Percentiles rank a stretch among this genome's conserved stretches.
Conservation (phyloP, 2,797 vertebrate species). For the Cyclura pinguis region DNA sequence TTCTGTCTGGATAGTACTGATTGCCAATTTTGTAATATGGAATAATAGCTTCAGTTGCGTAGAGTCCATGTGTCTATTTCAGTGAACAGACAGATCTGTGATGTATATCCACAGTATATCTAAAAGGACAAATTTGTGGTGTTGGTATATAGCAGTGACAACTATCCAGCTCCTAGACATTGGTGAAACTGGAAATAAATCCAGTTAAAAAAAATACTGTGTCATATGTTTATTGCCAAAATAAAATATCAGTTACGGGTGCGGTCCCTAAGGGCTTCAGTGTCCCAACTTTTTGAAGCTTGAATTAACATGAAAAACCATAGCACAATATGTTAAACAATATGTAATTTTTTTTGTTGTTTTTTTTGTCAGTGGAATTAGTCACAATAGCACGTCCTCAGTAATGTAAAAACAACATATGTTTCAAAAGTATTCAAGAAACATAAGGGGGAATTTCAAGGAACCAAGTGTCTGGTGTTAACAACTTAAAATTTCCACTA, state of each 20-base stretch:
- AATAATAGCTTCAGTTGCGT: neutral
- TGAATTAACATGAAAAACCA: neutral
- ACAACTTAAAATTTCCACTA: conserved; percentile 26
- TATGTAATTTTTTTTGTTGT: neutral
- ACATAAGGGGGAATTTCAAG: neutral
- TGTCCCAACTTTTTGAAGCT: neutral
- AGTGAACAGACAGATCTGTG: neutral
- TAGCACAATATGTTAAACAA: neutral
- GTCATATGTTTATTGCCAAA: neutral
- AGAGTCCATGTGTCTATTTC: neutral
- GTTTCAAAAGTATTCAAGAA: conserved; percentile 17
- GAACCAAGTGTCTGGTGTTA: neutral
- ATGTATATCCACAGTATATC: no score
- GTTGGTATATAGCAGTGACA: neutral
- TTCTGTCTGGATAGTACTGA: neutral
- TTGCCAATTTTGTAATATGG: neutral
- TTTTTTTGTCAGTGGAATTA: neutral
- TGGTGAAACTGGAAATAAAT: neutral
- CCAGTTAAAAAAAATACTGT: neutral
- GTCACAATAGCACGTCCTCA: conserved; percentile 10
- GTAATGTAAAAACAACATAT: conserved; percentile 8
- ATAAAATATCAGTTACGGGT: neutral
- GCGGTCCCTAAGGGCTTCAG: neutral
- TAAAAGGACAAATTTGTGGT: no score
- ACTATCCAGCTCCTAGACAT: neutral